Conservation (phyloP, 1,140 invertebrate genomes). For the Orchestia grillus region DNA sequence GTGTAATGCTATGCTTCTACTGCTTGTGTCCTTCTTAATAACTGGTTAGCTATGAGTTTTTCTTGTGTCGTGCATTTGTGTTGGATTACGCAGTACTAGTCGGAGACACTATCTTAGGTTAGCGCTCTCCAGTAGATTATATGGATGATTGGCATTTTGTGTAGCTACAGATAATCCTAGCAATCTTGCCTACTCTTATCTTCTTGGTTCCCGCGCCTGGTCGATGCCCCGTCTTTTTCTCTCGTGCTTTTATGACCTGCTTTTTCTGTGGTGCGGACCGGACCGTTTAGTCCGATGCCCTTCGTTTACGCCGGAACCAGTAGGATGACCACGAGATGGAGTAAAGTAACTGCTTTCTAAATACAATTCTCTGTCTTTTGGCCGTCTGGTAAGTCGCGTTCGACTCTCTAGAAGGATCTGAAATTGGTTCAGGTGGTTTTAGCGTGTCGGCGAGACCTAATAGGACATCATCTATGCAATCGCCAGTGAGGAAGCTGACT, state of each 20-base stretch:
- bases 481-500: neutral
- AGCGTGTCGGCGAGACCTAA: neutral
- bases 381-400: neutral
- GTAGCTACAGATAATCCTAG: conserved; percentile 54
- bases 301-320: neutral
- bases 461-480: neutral
- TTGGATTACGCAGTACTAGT: conserved; percentile 54
- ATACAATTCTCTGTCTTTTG: neutral
- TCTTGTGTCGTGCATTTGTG: conserved; percentile 55
- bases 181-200: conserved; percentile 43
- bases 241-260: conserved; percentile 23
- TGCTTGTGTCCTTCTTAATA: conserved; percentile 54
- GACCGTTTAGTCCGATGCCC: neutral
- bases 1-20: conserved; percentile 54
- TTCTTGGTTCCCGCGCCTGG: conserved; percentile 19
- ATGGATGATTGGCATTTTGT: conserved; percentile 56
- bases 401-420: conserved; percentile 1
- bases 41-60: conserved; percentile 51
- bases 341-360: conserved; percentile 3
- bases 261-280: conserved; percentile 10
- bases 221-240: conserved; percentile 45
- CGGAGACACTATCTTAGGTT: conserved; percentile 55
- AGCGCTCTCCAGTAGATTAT: conserved; percentile 54
- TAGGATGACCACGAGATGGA: conserved; percentile 11
- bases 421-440: neutral